Base-by-base conservation (phyloP, 2,797 vertebrate species). In the Silurus aristotelis region DNA sequence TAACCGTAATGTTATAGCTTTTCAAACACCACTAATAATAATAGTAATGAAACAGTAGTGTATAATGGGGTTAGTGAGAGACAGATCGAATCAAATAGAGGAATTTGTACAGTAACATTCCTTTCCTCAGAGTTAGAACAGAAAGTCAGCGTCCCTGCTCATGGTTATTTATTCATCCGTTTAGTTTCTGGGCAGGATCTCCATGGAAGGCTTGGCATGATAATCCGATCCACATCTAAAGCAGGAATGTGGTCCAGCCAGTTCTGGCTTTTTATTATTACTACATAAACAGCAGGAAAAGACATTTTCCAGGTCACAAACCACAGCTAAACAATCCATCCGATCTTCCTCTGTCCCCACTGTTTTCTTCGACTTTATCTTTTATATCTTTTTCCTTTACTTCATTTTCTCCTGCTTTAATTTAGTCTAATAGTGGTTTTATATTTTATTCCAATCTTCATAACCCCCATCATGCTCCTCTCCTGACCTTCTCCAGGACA, bases 231-330 rank as follows among this genome's bases (percentile, higher is more conserved):
- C 71, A 80, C 66, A 83, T 75, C 79, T 80, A 81, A 78, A 71
- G 0, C 83, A 20, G 91, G 92, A 94, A 95, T 94, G 93, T 91
- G 84, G 93, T 90, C 87, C 89, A 85, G 89, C 93, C 58, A 88
- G 93, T 88, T 84, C 22, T 68, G 10, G 5, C 12, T 19, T 46
- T 68, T 80, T 89, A 85, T 89, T 88, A 90, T 91, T 89, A 85
- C n/a, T 71, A 61, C 76, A 84, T 85, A 90, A 91, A 91, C 83
- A 83, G 27, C 72, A 64, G 58, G 52, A 58, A 85, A 87, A 83
- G 55, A 38, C n/a, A 20, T 58, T 25, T 79, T 86, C 25, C 66
- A 82, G 81, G 77, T 81, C 31, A 87, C 7, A 75, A 58, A 46
- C 46, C 60, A 60, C 43, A 52, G 4, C 19, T 61, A 38, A 8